These are phyloP conservation scores for Plutomurus gul DNA, from an alignment of 1,140 invertebrate genomes.

Conservation along the genomic window DNA sequence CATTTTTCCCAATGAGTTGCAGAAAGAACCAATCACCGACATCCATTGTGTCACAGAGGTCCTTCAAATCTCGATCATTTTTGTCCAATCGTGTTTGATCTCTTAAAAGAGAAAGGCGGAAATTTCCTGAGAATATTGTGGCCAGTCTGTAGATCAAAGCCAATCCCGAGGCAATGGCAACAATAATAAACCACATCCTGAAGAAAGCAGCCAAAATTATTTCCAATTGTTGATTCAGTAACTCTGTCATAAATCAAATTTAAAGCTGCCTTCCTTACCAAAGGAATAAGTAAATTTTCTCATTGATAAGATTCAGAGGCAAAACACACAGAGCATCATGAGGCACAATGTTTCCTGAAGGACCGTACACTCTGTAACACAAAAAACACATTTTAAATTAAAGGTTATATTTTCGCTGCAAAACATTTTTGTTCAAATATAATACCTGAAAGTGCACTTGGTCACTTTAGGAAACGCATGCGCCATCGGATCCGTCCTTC, in stretches of 20 bases:
- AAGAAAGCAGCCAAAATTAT: slow-evolving; percentile 57
- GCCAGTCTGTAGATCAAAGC: slow-evolving; percentile 74
- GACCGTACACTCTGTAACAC: slow-evolving; percentile 62
- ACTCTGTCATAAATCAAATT: not conserved
- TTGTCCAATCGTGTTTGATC: not conserved
- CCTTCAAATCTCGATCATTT: not conserved
- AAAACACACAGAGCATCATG: slow-evolving; percentile 65
- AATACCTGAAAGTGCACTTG: slow-evolving; percentile 69
- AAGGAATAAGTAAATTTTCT: slow-evolving; percentile 77
- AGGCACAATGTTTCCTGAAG: slow-evolving; percentile 24
- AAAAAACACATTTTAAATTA: slow-evolving; percentile 87
- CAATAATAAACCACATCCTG: slow-evolving; percentile 89
- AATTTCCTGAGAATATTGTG: slow-evolving; percentile 77
- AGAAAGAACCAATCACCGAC: slow-evolving; percentile 92
- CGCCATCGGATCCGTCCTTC: slow-evolving; percentile 48
- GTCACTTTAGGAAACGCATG: slow-evolving; percentile 54
- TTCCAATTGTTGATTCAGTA: not conserved
- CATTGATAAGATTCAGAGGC: slow-evolving; percentile 78
- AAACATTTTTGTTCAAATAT: not conserved
- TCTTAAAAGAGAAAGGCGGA: slow-evolving; percentile 55
- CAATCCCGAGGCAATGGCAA: slow-evolving; percentile 73
- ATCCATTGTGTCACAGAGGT: slow-evolving; percentile 66
- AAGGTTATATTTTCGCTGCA: slow-evolving; percentile 57
- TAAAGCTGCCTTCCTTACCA: slow-evolving; percentile 61
- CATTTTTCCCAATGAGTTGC: slow-evolving; percentile 87